Evolutionary conservation across 2,113 vertebrate genomes (phyloP).

Genomic region (Sus scrofa): T2T-Sscrofa CM000819.6:93231001-93231500

Average conservation of each 20-base stretch:
- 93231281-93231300: background rate
- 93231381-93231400: background rate
- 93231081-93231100: background rate
- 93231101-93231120: constrained; percentile 31
- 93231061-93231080: background rate
- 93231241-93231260: background rate
- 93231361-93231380: background rate
- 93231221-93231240: background rate
- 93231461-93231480: background rate
- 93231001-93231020: background rate
- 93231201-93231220: background rate
- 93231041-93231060: background rate
- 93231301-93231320: background rate
- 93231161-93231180: background rate
- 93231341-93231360: background rate
- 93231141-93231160: background rate
- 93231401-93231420: background rate
- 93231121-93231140: background rate
- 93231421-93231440: background rate
- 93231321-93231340: background rate
- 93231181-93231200: background rate
- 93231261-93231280: background rate
- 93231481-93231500: background rate
- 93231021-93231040: background rate
- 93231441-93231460: background rate